Base-by-base conservation (phyloP, 2,113 vertebrate species). In the Oostethus manadensis region DNA sequence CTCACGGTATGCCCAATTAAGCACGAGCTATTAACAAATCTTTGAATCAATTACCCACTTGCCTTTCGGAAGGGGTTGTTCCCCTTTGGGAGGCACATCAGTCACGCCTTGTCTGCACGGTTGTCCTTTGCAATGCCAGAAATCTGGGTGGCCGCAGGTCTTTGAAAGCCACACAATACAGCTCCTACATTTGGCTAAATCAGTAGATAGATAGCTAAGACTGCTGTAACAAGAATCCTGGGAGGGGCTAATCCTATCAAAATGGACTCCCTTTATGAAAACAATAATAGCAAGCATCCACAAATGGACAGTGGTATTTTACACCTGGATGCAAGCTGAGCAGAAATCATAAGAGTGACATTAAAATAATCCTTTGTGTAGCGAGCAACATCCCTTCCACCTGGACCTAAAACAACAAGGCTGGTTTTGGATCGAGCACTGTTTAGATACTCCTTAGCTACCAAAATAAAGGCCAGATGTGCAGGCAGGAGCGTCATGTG, bases 181-280 rank as follows among this genome's bases (percentile, higher is more conserved):
- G 78, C 76, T 73, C 77, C 76, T 79, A 78, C 79, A 76, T 88
- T 85, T 79, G 85, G 85, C 73, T 80, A 83, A 80, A 84, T 55
- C 53, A 55, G 53, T 38, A 42, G 53, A 55, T 55, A 55, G 35
- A 55, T 40, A 14, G 38, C 79, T 86, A 87, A 88, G 82, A 85
- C 85, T 86, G 53, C 84, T 86, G 78, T 68, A 85, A 89, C 83
- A 85, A 84, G 80, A 65, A 84, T 78, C 73, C 81, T 62, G 74
- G 85, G 82, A 81, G 78, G 71, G 70, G 76, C 70, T 88, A 89
- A 89, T 90, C 89, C 86, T 79, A 87, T 89, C 83, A 88, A 90
- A 89, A 89, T 88, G 71, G 82, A 88, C 84, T 87, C 76, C 83
- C 84, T 78, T 82, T 72, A 82, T 75, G 78, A 80, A 82, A 86